Conservation (phyloP, 2,797 vertebrate genomes). For the Platyrinchus mystaceus region DNA sequence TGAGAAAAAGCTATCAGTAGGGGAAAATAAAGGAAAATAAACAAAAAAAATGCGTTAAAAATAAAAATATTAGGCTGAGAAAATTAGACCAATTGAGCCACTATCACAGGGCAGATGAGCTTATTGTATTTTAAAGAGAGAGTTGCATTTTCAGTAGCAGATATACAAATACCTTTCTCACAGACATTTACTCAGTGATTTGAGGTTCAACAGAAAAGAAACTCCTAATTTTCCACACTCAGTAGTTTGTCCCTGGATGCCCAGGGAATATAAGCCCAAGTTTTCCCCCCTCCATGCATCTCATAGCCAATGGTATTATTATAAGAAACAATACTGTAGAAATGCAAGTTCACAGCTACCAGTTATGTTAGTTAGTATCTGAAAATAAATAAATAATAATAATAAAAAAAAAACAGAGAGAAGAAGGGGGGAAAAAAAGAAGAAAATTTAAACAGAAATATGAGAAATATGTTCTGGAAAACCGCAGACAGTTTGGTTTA, state of each 20-base stretch:
- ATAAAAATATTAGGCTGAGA: neutral
- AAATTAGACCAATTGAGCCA: neutral
- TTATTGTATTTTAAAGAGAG: neutral
- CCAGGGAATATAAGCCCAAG: neutral
- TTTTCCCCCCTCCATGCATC: accelerated
- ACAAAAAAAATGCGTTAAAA: neutral
- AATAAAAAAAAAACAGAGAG: neutral
- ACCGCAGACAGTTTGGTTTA: neutral
- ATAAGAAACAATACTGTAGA: neutral
- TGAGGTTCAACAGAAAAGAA: neutral
- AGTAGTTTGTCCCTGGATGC: neutral
- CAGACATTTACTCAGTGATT: neutral
- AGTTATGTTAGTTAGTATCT: neutral
- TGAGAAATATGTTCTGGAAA: neutral
- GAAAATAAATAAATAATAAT: neutral
- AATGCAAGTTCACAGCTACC: neutral
- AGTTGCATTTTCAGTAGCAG: neutral
- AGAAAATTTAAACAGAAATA: neutral
- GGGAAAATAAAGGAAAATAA: neutral
- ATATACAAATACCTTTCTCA: neutral
- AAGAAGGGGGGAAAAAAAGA: accelerated
- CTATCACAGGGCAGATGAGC: neutral
- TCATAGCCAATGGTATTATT: neutral
- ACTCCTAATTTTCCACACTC: neutral
- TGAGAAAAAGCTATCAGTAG: neutral